phyloP scores from a whole-genome alignment of 2,113 vertebrate genomes.

The Mirounga angustirostris region DNA sequence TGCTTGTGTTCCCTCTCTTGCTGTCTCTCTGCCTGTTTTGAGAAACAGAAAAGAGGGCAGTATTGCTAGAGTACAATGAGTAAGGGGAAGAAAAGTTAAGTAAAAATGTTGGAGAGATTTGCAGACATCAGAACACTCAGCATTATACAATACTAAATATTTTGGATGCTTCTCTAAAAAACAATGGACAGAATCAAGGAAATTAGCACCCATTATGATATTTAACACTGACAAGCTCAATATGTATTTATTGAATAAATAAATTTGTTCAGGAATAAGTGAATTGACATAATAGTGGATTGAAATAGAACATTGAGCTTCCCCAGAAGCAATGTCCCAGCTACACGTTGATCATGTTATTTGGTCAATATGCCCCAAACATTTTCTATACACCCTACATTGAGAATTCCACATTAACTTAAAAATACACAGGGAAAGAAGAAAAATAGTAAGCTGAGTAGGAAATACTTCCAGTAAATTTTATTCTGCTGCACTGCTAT shows the following conservation, averaged over 20 bases:
- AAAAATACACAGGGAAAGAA: neutral
- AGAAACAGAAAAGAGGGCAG: neutral
- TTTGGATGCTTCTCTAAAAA: slow-evolving; percentile 9
- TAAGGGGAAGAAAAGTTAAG: neutral
- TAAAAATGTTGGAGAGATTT: neutral
- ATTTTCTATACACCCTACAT: neutral
- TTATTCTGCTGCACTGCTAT: neutral
- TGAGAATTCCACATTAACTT: neutral
- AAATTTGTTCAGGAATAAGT: neutral
- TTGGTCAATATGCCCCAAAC: neutral
- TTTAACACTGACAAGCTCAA: neutral
- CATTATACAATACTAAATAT: neutral
- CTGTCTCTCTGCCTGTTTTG: neutral
- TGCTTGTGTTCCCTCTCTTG: no score
- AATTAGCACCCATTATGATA: neutral
- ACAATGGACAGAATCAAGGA: neutral
- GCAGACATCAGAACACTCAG: neutral
- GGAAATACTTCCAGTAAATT: neutral
- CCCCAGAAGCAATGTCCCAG: neutral
- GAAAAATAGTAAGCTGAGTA: neutral
- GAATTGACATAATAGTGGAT: neutral
- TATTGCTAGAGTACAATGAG: neutral
- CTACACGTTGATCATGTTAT: neutral
- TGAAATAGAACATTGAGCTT: neutral
- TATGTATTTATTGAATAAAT: neutral